A percentile compares a stretch with the other conserved stretches of the same genome.
Evolutionary conservation across 2,888 invertebrate species (phyloP).

Genomic region (Pachycephus smyrnensis): DNA sequence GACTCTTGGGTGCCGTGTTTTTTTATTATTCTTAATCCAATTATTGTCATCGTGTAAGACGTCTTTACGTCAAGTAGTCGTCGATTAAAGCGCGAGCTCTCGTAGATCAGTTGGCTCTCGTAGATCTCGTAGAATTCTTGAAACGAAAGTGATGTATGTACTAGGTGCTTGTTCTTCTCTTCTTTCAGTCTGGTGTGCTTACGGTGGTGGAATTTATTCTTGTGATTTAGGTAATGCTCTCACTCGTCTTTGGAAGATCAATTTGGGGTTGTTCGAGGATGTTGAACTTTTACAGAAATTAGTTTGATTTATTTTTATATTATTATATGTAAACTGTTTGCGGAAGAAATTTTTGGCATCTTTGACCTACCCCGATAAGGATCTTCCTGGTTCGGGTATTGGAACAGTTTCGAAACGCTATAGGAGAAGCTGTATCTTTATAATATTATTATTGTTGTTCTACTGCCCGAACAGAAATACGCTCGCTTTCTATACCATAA

Average conservation of each 20-base stretch:
- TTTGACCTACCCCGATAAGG: neutral
- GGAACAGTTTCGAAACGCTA: neutral
- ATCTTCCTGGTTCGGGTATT: neutral
- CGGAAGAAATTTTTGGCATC: neutral
- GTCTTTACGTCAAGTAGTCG: neutral
- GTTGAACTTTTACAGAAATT: neutral
- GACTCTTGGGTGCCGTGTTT: neutral
- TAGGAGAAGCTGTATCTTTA: neutral
- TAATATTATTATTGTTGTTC: neutral
- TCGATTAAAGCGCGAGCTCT: neutral
- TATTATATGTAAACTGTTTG: neutral
- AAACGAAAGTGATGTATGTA: neutral
- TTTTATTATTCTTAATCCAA: neutral
- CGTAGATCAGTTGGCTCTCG: neutral
- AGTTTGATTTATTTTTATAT: neutral
- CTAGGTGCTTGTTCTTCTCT: neutral
- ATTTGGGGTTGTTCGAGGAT: neutral
- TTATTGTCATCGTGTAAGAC: neutral
- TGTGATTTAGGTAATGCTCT: neutral
- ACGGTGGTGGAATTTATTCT: constrained; percentile 1
- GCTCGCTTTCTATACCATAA: neutral
- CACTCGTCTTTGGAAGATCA: neutral
- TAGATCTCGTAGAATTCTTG: neutral
- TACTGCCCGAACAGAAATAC: neutral
- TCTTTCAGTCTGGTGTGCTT: neutral